Base-by-base conservation (phyloP, 37 sponge, comb jelly and placozoan species). In the Halichondria panicea region DNA sequence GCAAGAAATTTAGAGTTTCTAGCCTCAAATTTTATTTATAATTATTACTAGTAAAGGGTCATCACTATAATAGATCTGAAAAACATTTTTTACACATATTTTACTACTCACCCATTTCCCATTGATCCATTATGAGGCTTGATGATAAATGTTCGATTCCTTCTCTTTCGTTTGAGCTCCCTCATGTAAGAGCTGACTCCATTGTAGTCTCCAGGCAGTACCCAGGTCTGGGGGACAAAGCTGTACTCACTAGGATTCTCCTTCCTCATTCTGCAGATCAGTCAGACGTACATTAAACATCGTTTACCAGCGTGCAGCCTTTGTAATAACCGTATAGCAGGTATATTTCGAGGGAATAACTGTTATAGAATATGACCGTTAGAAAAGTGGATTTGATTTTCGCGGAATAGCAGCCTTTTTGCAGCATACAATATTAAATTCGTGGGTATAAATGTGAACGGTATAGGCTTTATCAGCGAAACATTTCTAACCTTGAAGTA, bases 81-180 rank as follows among this genome's bases (percentile, higher is more conserved):
- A 9, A 18, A 13, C 35, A 8, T 64, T 13, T 48, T 48, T 13
- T 48, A 48, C 50, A 9, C 50, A 9, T 48, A 11, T 48, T 48
- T 48, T 48, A 48, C 19, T 28, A 2, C 84, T 79, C 40, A 90
- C 91, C 96, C 96, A 59, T 89, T 82, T 35, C 96, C 96, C 86
- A 84, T 88, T 27, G 96, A 66, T 15, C 90, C 79, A 43, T 88
- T 86, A 45, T 87, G 81, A 22, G 96, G 96, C 59, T 95, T 95
- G 44, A 87, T 65, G 24, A 95, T 95, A 66, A 85, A 89, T 8
- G 87, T 86, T 62, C 66, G 85, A 12, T 30, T 63, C 25, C 48
- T 64, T 55, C 82, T 78, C 53, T 73, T 77, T 56, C 73, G 57
- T 40, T 88, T 78, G 35, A 70, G 66, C 30, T 81, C 70, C 15